Percentiles rank a stretch among this genome's conserved stretches.
Conservation (phyloP, 2,888 invertebrate genomes). For the Lepidochrysops patricia region DNA sequence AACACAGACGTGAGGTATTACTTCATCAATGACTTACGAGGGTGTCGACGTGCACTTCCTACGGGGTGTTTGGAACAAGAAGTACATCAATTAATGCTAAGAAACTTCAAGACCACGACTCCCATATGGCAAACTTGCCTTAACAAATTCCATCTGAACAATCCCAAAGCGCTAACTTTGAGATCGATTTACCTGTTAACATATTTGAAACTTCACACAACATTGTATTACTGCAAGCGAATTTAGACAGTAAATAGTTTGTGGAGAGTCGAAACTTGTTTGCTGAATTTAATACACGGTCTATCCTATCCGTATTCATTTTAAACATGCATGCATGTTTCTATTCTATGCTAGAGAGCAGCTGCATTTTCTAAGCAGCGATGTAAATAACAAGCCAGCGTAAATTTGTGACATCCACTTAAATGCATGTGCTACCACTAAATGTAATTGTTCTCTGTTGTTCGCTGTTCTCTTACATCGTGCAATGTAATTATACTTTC, state of each 20-base stretch:
- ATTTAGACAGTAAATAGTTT: slow-evolving; percentile 22
- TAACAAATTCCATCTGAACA: slow-evolving; percentile 42
- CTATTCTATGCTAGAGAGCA: slow-evolving; percentile 17
- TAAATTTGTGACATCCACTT: slow-evolving; percentile 25
- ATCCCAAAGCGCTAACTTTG: slow-evolving; percentile 36
- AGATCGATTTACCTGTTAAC: slow-evolving; percentile 49
- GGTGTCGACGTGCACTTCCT: not conserved
- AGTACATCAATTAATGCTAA: slow-evolving; percentile 29
- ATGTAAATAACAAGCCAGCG: slow-evolving; percentile 23
- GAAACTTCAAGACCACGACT: slow-evolving; percentile 28
- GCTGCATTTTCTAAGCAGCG: slow-evolving; percentile 22
- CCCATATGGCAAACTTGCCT: slow-evolving; percentile 31
- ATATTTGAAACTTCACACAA: slow-evolving; percentile 33
- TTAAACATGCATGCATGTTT: slow-evolving; percentile 19
- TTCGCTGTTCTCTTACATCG: not conserved
- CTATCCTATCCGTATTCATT: slow-evolving; percentile 16
- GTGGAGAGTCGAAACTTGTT: slow-evolving; percentile 18
- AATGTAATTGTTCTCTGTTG: slow-evolving; percentile 14
- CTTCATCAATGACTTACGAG: not conserved
- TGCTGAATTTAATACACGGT: slow-evolving; percentile 16
- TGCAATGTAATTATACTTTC: not conserved
- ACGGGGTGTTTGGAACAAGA: slow-evolving; percentile 20
- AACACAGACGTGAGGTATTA: not conserved
- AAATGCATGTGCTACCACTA: slow-evolving; percentile 18
- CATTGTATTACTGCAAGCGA: slow-evolving; percentile 18